Base-by-base conservation (phyloP, 1,140 invertebrate species). In the Ptiloglossa arizonensis region DNA sequence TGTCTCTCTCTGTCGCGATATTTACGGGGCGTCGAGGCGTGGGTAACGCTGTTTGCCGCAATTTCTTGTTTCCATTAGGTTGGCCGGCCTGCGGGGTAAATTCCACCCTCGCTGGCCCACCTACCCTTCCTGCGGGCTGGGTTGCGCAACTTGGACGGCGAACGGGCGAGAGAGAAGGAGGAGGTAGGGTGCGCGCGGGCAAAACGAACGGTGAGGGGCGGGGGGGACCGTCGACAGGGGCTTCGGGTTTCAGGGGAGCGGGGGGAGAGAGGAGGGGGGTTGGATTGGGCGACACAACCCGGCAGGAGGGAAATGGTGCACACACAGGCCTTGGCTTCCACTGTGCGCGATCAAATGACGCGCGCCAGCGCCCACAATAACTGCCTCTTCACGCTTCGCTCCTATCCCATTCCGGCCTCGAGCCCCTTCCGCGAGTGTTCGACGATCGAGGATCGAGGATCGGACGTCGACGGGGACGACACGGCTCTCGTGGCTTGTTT, bases 61-160 rank as follows among this genome's bases (percentile, higher is more conserved):
- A 92, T 93, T 93, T 93, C 91, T 93, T 92, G 92, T 93, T 93
- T 92, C 91, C 91, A 93, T 93, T 92, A 92, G 88, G 90, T 90
- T 90, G 89, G 90, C 87, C 89, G 88, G 91, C 91, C 92, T 90
- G 88, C 89, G 88, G 92, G 91, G 88, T 90, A 89, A 86, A 91
- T 90, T 89, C 87, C 87, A 87, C 85, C 88, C 87, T 86, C 83
- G 22, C 73, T 22, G 71, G 60, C 46, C 77, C 67, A 67, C 72
- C 69, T 41, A 52, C 72, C 56, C 81, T 77, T 74, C 62, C 80
- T 74, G 67, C 62, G 76, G 81, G 64, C 73, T 76, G 82, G 80
- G 73, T 86, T 87, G 86, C 82, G 87, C 88, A 90, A 90, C 90
- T 91, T 91, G 79, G 87, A 88, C 84, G 87, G 78, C 78, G 13